Evolutionary conservation across 2,888 invertebrate species (phyloP).

Genomic region (Tetheella fluctuosa): DNA sequence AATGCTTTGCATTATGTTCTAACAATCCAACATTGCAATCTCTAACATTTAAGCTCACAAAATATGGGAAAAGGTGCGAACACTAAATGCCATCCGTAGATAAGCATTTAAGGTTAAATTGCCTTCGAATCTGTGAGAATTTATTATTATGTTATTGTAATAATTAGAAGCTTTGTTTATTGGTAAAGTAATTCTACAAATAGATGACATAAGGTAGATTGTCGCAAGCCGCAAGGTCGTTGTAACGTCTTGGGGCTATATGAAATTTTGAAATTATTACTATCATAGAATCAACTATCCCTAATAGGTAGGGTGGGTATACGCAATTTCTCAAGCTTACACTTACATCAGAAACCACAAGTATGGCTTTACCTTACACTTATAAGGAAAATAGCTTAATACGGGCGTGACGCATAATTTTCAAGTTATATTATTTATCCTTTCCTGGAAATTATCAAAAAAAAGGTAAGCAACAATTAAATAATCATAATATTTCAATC

Average conservation of each 20-base stretch:
- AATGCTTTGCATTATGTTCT: constrained; percentile 16
- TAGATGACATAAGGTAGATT: too few species aligned
- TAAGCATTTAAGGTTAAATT: constrained; percentile 35
- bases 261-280: too few species aligned
- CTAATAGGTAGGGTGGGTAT: too few species aligned
- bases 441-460: background rate
- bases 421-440: background rate
- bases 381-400: too few species aligned
- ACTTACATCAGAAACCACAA: too few species aligned
- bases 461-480: background rate
- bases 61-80: constrained; percentile 47
- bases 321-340: too few species aligned
- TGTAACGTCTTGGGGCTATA: too few species aligned
- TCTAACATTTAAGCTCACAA: constrained; percentile 44
- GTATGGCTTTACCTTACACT: too few species aligned
- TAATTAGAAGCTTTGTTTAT: constrained; percentile 1
- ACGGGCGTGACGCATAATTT: too few species aligned
- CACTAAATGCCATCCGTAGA: constrained; percentile 40
- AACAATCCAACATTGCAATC: constrained; percentile 16
- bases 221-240: too few species aligned
- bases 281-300: too few species aligned
- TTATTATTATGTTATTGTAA: constrained; percentile 1
- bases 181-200: background rate
- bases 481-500: constrained; percentile 1
- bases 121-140: constrained; percentile 8